A percentile compares a stretch with the other conserved stretches of the same genome.
phyloP scores from a whole-genome alignment of 2,797 vertebrate genomes.

The Arvicola amphibius region DNA sequence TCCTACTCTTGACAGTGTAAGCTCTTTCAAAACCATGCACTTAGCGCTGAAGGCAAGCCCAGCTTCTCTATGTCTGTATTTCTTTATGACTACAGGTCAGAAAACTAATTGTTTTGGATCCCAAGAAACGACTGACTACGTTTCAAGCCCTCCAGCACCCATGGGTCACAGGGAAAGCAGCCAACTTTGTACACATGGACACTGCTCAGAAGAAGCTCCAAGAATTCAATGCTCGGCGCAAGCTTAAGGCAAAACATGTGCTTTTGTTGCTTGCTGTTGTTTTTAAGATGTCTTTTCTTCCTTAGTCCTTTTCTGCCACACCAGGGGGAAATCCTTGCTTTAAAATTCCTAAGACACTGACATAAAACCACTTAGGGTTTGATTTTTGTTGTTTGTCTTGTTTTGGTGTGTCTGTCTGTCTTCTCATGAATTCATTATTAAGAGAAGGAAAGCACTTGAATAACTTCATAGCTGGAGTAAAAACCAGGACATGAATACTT shows the following conservation, averaged over 20 bases:
- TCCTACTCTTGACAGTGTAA: neutral
- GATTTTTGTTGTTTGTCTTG: neutral
- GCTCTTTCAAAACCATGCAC: neutral
- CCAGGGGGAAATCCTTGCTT: neutral
- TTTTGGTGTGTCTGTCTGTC: neutral
- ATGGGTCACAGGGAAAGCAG: constrained; percentile 93
- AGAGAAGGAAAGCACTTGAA: neutral
- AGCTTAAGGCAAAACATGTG: constrained; percentile 90
- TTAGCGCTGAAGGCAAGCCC: neutral
- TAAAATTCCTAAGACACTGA: neutral
- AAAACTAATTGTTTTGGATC: constrained; percentile 93
- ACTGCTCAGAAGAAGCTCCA: constrained; percentile 94
- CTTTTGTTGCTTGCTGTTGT: neutral
- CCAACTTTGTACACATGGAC: constrained; percentile 94
- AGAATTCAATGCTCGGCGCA: constrained; percentile 94
- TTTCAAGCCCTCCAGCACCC: constrained; percentile 93
- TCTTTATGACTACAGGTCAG: constrained; percentile 88
- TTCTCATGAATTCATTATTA: constrained; percentile 12
- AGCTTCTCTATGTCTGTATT: constrained; percentile 29
- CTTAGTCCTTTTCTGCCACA: neutral
- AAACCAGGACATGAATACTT: neutral
- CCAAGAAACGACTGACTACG: constrained; percentile 92
- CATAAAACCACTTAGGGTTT: neutral
- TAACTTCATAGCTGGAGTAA: neutral
- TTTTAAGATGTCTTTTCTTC: neutral